Evolutionary conservation across 2,888 invertebrate genomes (phyloP).

Genomic region (Apamea sordens): DNA sequence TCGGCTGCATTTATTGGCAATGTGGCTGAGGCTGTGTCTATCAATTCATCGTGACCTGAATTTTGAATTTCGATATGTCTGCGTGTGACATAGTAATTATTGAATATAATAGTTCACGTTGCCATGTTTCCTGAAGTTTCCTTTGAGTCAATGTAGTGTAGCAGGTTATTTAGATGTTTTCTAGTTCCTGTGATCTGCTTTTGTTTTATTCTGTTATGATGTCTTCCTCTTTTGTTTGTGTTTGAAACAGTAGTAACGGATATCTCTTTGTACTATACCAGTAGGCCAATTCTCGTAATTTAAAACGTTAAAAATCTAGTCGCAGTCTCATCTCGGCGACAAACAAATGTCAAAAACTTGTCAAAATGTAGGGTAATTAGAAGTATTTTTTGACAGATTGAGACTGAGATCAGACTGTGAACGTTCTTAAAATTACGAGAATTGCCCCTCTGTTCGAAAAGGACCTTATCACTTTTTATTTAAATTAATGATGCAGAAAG

Average conservation of each 20-base stretch:
- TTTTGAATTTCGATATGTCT: conserved; percentile 45
- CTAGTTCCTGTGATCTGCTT: conserved; percentile 10
- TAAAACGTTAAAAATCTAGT: too few species aligned
- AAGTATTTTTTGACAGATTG: too few species aligned
- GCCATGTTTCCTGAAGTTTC: conserved; percentile 13
- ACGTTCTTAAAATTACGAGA: too few species aligned
- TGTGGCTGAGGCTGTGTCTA: conserved; percentile 42
- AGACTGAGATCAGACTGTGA: too few species aligned
- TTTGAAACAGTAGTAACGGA: background rate
- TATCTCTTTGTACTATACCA: conserved; percentile 1
- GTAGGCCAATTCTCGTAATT: too few species aligned
- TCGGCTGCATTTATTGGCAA: conserved; percentile 64
- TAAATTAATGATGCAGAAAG: background rate
- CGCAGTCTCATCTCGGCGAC: too few species aligned
- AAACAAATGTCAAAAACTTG: too few species aligned
- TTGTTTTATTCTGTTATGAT: conserved; percentile 31
- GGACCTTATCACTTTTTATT: background rate
- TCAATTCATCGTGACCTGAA: conserved; percentile 53
- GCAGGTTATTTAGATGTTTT: conserved; percentile 17
- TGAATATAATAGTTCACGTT: conserved; percentile 32
- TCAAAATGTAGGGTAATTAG: too few species aligned
- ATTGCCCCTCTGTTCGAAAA: too few species aligned
- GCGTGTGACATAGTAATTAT: conserved; percentile 60
- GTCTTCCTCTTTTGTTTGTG: background rate
- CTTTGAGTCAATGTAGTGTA: conserved; percentile 6